These are phyloP conservation scores for Puntigrus tetrazona DNA, from an alignment of 2,113 vertebrate species.

Conservation along the genomic window DNA sequence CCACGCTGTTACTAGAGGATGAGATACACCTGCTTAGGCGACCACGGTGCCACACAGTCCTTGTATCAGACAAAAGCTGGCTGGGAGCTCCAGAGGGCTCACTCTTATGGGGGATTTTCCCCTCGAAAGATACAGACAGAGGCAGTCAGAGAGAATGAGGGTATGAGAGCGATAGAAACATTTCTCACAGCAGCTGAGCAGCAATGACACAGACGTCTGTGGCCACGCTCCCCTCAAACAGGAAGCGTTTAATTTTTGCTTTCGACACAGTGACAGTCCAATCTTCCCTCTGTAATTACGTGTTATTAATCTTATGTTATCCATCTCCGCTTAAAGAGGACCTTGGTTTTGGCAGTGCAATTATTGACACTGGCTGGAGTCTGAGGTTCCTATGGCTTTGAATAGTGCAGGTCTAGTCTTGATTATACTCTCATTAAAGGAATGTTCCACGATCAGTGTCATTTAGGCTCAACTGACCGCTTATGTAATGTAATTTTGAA, in stretches of 20 bases:
- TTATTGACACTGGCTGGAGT: conserved; percentile 71
- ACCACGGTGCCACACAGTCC: conserved; percentile 12
- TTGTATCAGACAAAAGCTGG: conserved; percentile 40
- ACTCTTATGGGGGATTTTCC: conserved; percentile 51
- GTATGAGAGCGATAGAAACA: conserved; percentile 23
- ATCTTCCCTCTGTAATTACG: conserved; percentile 72
- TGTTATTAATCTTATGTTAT: conserved; percentile 74
- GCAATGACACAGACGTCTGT: conserved; percentile 4
- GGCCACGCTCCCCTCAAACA: neutral
- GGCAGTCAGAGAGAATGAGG: conserved; percentile 34
- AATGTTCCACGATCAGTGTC: neutral
- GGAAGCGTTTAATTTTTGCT: conserved; percentile 71
- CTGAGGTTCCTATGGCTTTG: conserved; percentile 65
- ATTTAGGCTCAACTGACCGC: neutral
- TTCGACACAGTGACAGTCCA: conserved; percentile 69
- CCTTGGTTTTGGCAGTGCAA: conserved; percentile 63
- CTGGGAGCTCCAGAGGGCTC: conserved; percentile 32
- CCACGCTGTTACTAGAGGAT: conserved; percentile 36
- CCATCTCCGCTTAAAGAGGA: conserved; percentile 62
- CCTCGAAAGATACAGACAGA: conserved; percentile 22
- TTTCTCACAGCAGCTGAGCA: conserved; percentile 35
- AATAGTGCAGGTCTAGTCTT: conserved; percentile 61
- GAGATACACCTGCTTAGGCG: conserved; percentile 48
- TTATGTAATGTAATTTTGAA: neutral
- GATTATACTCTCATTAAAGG: conserved; percentile 71